These are phyloP conservation scores for Morone saxatilis DNA, from an alignment of 2,113 vertebrate species.

Conservation along the genomic window DNA sequence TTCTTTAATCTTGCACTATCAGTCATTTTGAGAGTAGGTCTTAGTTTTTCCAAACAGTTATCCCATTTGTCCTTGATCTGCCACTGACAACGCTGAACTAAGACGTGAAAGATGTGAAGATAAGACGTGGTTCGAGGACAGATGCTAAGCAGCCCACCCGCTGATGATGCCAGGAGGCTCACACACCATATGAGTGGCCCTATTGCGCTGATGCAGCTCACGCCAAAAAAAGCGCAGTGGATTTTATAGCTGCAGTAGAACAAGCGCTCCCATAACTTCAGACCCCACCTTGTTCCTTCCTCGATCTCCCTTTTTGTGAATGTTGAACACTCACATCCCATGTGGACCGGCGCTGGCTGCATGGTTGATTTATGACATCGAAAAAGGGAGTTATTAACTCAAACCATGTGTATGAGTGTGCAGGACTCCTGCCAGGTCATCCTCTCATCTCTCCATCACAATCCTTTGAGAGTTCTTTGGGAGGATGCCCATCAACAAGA, in stretches of 20 bases:
- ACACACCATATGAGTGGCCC: neutral
- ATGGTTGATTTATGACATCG: conserved; percentile 52
- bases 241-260: conserved; percentile 39
- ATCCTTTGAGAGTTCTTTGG: conserved; percentile 52
- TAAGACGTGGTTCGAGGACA: neutral
- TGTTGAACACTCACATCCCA: conserved; percentile 32
- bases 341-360: conserved; percentile 38
- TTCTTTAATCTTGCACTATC: conserved; percentile 25
- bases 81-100: conserved; percentile 1
- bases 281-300: conserved; percentile 27
- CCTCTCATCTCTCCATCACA: conserved; percentile 47
- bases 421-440: conserved; percentile 38
- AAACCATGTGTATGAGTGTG: conserved; percentile 68
- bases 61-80: conserved; percentile 20
- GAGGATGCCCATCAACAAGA: conserved; percentile 26
- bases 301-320: conserved; percentile 6
- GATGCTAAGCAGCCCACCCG: conserved; percentile 18
- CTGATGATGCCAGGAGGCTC: conserved; percentile 4
- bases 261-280: conserved; percentile 31
- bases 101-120: conserved; percentile 1
- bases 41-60: conserved; percentile 11
- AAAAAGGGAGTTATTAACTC: conserved; percentile 60
- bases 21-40: conserved; percentile 2
- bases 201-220: neutral
- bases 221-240: neutral